A percentile compares a stretch with the other conserved stretches of the same genome.
These are phyloP conservation scores for Bufotes viridis DNA, from an alignment of 2,797 vertebrate species.

Conservation along the genomic window DNA sequence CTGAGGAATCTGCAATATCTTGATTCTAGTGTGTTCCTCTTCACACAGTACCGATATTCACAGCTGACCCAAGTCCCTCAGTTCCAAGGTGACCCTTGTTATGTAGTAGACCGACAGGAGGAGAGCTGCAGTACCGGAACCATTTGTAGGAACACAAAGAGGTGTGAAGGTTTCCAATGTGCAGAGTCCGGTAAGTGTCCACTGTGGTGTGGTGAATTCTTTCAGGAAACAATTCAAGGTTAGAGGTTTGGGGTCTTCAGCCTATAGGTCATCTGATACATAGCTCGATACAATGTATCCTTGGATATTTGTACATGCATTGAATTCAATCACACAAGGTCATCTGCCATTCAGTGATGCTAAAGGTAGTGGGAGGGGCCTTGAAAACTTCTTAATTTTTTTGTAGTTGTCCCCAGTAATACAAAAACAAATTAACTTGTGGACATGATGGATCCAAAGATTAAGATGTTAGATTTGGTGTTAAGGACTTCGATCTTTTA, in stretches of 20 bases:
- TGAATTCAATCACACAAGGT: too few relatives aligned
- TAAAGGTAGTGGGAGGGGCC: too few relatives aligned
- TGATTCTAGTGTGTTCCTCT: neutral
- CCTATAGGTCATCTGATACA: neutral
- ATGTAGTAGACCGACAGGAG: slow-evolving; percentile 77
- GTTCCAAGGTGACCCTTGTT: slow-evolving; percentile 84
- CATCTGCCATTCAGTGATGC: too few relatives aligned
- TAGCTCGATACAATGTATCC: neutral
- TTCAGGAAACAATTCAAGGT: neutral
- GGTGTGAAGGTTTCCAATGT: slow-evolving; percentile 89
- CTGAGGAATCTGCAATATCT: neutral
- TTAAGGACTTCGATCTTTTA: too few relatives aligned
- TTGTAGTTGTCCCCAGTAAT: too few relatives aligned
- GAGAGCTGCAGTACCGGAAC: slow-evolving; percentile 78
- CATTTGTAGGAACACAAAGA: slow-evolving; percentile 77
- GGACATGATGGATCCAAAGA: too few relatives aligned
- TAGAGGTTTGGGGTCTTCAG: neutral
- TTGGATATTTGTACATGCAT: neutral
- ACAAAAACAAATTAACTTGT: too few relatives aligned
- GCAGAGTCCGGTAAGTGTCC: slow-evolving; percentile 80
- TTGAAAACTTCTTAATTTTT: too few relatives aligned
- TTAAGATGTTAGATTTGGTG: too few relatives aligned
- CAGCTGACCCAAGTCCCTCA: slow-evolving; percentile 82
- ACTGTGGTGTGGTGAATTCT: too few relatives aligned
- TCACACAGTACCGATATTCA: slow-evolving; percentile 82